These are phyloP conservation scores for Dolomedes plantarius DNA, from an alignment of 2,888 invertebrate genomes.

Conservation along the genomic window DNA sequence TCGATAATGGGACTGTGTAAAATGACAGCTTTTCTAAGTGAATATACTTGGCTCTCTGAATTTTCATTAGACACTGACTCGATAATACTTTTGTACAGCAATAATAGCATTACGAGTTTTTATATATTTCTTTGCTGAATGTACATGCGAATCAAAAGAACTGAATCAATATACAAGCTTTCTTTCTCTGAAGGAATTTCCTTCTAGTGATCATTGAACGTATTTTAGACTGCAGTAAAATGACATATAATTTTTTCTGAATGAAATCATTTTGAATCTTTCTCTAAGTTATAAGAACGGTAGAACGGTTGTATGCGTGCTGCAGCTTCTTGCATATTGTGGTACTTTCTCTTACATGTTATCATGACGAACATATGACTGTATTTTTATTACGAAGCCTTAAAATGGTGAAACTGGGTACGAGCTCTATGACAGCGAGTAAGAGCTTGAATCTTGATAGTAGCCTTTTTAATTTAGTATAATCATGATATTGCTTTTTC, in stretches of 20 bases:
- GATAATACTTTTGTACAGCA: too few species aligned
- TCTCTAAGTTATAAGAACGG: conserved; percentile 1
- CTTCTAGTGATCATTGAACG: neutral
- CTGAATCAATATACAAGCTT: conserved; percentile 22
- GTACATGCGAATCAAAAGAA: conserved; percentile 12
- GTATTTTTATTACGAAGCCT: neutral
- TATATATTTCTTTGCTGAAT: too few species aligned
- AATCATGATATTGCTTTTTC: neutral
- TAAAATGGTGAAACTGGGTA: neutral
- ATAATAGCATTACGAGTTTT: too few species aligned
- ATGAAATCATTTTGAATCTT: neutral
- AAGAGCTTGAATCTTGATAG: conserved; percentile 57
- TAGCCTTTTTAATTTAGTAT: conserved; percentile 4
- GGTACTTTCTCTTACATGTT: neutral
- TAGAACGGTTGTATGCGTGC: conserved; percentile 20
- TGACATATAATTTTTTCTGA: neutral
- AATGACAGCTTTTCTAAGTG: too few species aligned
- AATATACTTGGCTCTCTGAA: too few species aligned
- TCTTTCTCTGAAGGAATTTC: neutral
- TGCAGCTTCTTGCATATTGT: neutral
- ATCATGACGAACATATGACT: neutral
- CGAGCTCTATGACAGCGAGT: neutral
- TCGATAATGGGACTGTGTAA: too few species aligned
- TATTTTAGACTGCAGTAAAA: conserved; percentile 29
- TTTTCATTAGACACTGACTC: too few species aligned